Conservation (phyloP, 1,140 invertebrate species). For the Micrasema minimum region DNA sequence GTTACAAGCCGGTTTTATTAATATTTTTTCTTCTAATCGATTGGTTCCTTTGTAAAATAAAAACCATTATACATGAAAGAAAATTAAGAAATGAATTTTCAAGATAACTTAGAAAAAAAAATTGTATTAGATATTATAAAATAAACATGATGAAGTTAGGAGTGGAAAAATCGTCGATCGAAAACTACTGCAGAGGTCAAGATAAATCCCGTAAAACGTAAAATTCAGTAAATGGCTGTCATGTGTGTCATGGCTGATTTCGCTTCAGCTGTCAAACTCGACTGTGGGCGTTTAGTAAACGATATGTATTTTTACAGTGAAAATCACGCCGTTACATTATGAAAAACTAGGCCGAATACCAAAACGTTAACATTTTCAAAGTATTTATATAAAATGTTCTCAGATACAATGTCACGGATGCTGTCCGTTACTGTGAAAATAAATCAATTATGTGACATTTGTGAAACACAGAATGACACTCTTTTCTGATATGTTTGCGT, state of each 20-base stretch:
- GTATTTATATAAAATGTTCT: slow-evolving; percentile 11
- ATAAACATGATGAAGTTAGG: slow-evolving; percentile 3
- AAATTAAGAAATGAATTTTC: too few relatives aligned
- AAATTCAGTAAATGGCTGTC: slow-evolving; percentile 22
- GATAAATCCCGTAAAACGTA: too few relatives aligned
- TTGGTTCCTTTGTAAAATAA: too few relatives aligned
- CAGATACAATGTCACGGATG: slow-evolving; percentile 8
- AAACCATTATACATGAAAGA: too few relatives aligned
- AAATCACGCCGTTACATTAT: slow-evolving; percentile 23
- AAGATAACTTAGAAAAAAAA: too few relatives aligned
- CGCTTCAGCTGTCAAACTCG: slow-evolving; percentile 40
- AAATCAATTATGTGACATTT: slow-evolving; percentile 47
- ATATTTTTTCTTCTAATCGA: too few relatives aligned
- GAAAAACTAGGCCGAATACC: slow-evolving; percentile 28
- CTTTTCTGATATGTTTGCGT: slow-evolving; percentile 35
- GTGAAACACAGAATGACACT: slow-evolving; percentile 39
- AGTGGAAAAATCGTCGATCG: slow-evolving; percentile 9
- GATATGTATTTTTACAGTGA: slow-evolving; percentile 37
- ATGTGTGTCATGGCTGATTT: slow-evolving; percentile 34
- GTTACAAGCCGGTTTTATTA: too few relatives aligned
- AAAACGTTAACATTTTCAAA: not conserved
- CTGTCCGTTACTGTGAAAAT: slow-evolving; percentile 37
- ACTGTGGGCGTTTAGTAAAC: slow-evolving; percentile 38
- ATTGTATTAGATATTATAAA: too few relatives aligned
- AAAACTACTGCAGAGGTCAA: slow-evolving; percentile 24